These are phyloP conservation scores for Tetranychus piercei DNA, from an alignment of 2,888 invertebrate species.

Conservation along the genomic window DNA sequence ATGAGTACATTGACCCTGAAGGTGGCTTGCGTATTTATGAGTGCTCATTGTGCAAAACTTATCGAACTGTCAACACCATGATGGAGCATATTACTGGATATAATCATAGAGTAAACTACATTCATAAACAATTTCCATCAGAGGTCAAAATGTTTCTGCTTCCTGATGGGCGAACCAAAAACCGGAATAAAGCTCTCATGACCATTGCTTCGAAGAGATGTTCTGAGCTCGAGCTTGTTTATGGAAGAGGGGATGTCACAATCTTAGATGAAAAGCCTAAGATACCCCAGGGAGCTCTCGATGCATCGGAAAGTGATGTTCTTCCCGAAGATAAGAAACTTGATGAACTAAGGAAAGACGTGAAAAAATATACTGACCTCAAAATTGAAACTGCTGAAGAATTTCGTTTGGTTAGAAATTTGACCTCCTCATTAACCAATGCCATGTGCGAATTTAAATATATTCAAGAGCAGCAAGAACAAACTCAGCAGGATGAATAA, in stretches of 20 bases:
- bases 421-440: background rate
- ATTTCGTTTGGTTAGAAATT: slow-evolving; percentile 11
- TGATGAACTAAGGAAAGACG: slow-evolving; percentile 4
- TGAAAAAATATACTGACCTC: slow-evolving; percentile 6
- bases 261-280: slow-evolving; percentile 11
- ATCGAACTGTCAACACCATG: slow-evolving; percentile 11
- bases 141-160: slow-evolving; percentile 13
- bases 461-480: background rate
- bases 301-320: slow-evolving; percentile 13
- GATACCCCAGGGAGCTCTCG: slow-evolving; percentile 13
- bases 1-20: slow-evolving; percentile 19
- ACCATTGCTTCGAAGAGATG: slow-evolving; percentile 13
- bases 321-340: slow-evolving; percentile 7
- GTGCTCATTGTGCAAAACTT: slow-evolving; percentile 15
- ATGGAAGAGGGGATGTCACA: slow-evolving; percentile 16
- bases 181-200: slow-evolving; percentile 18
- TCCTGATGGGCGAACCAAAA: slow-evolving; percentile 16
- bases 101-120: slow-evolving; percentile 18
- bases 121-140: slow-evolving; percentile 16
- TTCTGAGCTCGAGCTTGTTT: slow-evolving; percentile 16
- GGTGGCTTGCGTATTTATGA: slow-evolving; percentile 15
- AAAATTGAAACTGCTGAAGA: slow-evolving; percentile 17
- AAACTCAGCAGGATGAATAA: background rate
- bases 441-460: slow-evolving; percentile 11
- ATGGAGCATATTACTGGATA: slow-evolving; percentile 19